Percentiles rank a stretch among this genome's conserved stretches.
These are phyloP conservation scores for Tinamus guttatus DNA, from an alignment of 2,113 vertebrate genomes.

Conservation along the genomic window DNA sequence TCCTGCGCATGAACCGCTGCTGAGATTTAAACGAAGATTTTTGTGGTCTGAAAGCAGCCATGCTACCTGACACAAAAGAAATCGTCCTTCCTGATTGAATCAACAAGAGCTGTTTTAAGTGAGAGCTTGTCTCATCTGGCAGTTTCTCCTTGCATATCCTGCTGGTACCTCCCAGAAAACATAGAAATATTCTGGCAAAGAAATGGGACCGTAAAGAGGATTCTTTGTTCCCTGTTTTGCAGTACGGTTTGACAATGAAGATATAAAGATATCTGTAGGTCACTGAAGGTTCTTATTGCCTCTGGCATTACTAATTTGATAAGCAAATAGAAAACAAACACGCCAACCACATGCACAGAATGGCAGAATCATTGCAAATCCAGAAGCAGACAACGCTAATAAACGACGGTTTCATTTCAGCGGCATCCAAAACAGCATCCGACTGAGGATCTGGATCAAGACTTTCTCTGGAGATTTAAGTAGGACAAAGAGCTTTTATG, in stretches of 20 bases:
- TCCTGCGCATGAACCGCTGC: neutral
- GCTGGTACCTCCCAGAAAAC: neutral
- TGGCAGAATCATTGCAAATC: constrained; percentile 22
- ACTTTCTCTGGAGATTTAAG: constrained; percentile 17
- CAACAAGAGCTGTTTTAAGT: neutral
- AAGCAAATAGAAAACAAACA: constrained; percentile 48
- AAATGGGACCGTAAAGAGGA: constrained; percentile 5
- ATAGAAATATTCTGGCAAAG: constrained; percentile 45
- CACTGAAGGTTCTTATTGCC: constrained; percentile 41
- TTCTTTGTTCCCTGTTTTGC: constrained; percentile 40
- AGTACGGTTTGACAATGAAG: neutral
- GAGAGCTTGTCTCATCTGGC: constrained; percentile 1
- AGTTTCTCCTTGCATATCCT: constrained; percentile 21
- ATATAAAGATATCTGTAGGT: constrained; percentile 32
- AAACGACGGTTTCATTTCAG: neutral
- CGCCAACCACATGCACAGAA: neutral
- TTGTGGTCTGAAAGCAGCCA: constrained; percentile 1
- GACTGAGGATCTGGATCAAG: constrained; percentile 2
- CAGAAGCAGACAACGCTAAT: constrained; percentile 2
- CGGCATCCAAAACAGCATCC: constrained; percentile 15
- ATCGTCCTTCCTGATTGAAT: neutral
- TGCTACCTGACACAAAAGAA: neutral
- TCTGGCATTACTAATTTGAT: constrained; percentile 9
- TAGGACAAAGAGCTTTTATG: constrained; percentile 37
- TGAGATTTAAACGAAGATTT: neutral